Base-by-base conservation (phyloP, 64 coral and sea anemone genomes). In the Hydrozoanthus tunicans region DNA sequence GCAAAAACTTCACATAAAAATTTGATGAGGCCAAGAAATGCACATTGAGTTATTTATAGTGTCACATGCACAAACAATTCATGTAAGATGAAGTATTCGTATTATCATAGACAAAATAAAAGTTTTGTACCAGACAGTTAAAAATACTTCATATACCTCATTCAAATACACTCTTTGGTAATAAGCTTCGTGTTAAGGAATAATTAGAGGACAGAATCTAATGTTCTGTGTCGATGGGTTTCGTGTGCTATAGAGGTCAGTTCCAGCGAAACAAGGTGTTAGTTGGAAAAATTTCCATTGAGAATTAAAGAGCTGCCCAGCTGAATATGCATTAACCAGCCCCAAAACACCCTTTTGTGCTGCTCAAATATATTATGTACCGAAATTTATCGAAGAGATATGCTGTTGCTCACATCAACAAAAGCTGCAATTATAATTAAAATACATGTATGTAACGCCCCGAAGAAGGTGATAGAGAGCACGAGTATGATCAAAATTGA, bases 51-150 rank as follows among this genome's bases (percentile, higher is more conserved):
- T 55, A 70, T 85, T 85, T 54, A 56, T 85, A 69, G 32, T 43
- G 32, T 43, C 32, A 43, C 32, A 43, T 43, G 32, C 32, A 43
- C 32, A 43, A 43, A 43, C 32, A 43, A 43, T 43, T 43, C 32
- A 2, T 43, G 72, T 76, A 76, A 51, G 72, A 82, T 70, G 51
- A 25, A 58, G 53, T 53, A 56, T 70, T 85, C 82, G 6, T 51
- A 71, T 85, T 85, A 25, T 10, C 56, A 24, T 24, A 14, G 69
- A 88, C 67, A 88, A 88, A 88, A 88, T 58, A 25, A 43, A 88
- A 58, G 12, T 43, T 8, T 55, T 14, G 69, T 43, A 32, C 67
- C 68, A 60, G 12, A 58, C 68, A 59, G 69, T 53, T 73, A 56
- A 73, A 67, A 6, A 11, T 51, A 65, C 53, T 82, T 26, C n/a